A percentile compares a stretch with the other conserved stretches of the same genome.
Evolutionary conservation across 1,140 invertebrate genomes (phyloP).

Genomic region (Calliopsis andreniformis): DNA sequence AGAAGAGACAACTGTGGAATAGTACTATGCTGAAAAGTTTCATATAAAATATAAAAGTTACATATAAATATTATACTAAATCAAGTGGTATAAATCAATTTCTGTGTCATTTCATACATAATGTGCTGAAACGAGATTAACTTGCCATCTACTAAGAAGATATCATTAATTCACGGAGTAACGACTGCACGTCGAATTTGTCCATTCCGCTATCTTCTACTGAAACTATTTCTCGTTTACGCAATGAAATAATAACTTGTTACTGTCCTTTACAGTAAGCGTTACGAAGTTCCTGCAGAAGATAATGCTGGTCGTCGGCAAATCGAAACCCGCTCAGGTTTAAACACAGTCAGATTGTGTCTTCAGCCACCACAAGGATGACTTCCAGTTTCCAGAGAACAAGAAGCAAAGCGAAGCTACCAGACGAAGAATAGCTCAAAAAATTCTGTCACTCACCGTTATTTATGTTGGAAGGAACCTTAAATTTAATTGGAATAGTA

Average conservation of each 20-base stretch:
- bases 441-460: background rate
- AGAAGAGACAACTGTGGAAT: no score
- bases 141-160: no score
- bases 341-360: constrained; percentile 75
- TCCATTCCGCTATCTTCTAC: no score
- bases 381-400: constrained; percentile 32
- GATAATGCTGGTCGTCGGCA: constrained; percentile 86
- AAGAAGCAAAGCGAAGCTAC: background rate
- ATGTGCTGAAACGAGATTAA: no score
- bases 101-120: no score
- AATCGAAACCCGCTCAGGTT: constrained; percentile 85
- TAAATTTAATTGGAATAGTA: no score
- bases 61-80: no score
- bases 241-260: background rate
- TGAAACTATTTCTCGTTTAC: background rate
- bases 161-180: background rate
- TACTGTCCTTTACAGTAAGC: constrained; percentile 80
- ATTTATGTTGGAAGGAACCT: background rate
- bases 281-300: constrained; percentile 85
- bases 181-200: background rate
- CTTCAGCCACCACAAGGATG: background rate
- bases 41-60: no score
- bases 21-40: no score
- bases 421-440: background rate
- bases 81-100: no score